phyloP scores from a whole-genome alignment of 92 coral and sea anemone genomes.

The Zoanthus sansibaricus region DNA sequence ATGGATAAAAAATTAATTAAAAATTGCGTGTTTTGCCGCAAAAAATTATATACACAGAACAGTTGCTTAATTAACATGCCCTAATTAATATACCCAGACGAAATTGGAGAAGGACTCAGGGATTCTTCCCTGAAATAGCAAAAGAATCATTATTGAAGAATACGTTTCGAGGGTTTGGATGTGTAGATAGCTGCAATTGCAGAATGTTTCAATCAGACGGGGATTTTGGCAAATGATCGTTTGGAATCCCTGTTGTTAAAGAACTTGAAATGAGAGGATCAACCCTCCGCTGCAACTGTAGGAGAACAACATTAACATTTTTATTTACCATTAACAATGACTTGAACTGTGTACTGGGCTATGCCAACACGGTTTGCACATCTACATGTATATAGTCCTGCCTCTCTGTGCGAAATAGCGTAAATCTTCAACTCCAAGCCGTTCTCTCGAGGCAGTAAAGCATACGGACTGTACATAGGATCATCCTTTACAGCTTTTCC shows the following conservation, averaged over 20 bases:
- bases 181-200: conserved; percentile 25
- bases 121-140: conserved; percentile 16
- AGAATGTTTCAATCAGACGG: conserved; percentile 40
- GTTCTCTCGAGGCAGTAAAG: too few species aligned
- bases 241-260: not conserved
- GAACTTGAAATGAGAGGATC: conserved; percentile 46
- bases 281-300: not conserved
- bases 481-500: conserved; percentile 9
- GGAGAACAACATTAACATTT: not conserved
- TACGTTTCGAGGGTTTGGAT: conserved; percentile 19
- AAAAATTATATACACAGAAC: not conserved
- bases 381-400: not conserved
- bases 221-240: not conserved
- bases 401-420: too few species aligned
- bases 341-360: not conserved
- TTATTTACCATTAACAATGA: too few species aligned
- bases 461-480: not conserved
- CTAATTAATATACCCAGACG: not conserved
- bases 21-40: not conserved
- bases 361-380: conserved; percentile 5
- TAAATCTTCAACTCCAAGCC: too few species aligned
- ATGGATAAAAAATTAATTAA: too few species aligned
- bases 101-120: not conserved
- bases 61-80: not conserved
- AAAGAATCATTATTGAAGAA: conserved; percentile 20